Conservation (phyloP, 2,888 invertebrate genomes). For the Mimas tiliae region DNA sequence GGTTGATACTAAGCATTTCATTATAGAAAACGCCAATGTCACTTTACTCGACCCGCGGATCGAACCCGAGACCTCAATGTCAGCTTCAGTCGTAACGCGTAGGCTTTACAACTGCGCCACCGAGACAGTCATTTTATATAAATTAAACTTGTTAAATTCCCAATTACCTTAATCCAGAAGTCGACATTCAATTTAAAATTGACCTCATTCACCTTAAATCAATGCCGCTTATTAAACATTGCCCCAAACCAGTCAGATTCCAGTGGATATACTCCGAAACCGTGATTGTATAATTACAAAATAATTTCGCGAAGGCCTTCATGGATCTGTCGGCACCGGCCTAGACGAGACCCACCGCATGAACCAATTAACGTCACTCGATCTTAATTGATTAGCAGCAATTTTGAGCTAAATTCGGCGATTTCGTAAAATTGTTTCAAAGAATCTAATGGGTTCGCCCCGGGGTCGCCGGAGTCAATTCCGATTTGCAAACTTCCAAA, state of each 20-base stretch:
- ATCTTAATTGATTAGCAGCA: constrained; percentile 53
- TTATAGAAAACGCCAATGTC: no score
- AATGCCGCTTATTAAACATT: neutral
- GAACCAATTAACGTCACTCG: constrained; percentile 44
- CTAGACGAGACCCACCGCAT: constrained; percentile 29
- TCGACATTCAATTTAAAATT: neutral
- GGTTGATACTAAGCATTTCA: no score
- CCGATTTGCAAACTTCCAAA: constrained; percentile 48
- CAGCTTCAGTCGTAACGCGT: no score
- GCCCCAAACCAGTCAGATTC: neutral
- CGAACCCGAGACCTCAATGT: no score
- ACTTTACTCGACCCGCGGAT: no score
- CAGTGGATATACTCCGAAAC: neutral
- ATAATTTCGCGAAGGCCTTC: constrained; percentile 19
- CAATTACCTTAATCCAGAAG: neutral
- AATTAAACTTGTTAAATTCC: no score
- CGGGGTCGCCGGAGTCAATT: constrained; percentile 30
- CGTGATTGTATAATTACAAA: constrained; percentile 14
- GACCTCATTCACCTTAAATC: neutral
- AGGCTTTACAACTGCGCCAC: no score
- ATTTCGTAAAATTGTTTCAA: constrained; percentile 60
- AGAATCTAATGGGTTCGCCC: constrained; percentile 57
- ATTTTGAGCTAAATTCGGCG: constrained; percentile 38
- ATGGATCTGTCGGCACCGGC: constrained; percentile 26
- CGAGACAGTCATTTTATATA: no score